phyloP scores from a whole-genome alignment of 1,140 invertebrate genomes.

The Nymphalis io region DNA sequence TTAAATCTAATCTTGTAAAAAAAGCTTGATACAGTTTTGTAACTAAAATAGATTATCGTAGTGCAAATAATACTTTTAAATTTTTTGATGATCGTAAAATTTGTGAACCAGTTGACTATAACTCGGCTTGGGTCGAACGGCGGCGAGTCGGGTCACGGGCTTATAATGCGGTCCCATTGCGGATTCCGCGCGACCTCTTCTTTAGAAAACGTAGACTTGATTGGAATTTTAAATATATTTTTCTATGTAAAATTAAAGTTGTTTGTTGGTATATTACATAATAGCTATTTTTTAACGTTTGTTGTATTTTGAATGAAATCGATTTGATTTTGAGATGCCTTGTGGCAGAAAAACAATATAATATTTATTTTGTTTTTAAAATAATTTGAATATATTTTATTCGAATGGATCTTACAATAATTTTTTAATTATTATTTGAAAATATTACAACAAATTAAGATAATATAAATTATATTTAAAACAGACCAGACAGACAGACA shows the following conservation, averaged over 20 bases:
- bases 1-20: too few relatives aligned
- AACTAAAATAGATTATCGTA: too few relatives aligned
- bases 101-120: background rate
- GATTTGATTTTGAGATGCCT: too few relatives aligned
- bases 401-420: too few relatives aligned
- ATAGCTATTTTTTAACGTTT: background rate
- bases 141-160: slow-evolving; percentile 47
- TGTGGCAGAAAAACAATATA: too few relatives aligned
- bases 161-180: slow-evolving; percentile 58
- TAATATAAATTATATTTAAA: too few relatives aligned
- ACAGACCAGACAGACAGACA: too few relatives aligned
- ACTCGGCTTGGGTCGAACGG: slow-evolving; percentile 27
- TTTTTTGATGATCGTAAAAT: background rate
- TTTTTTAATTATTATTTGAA: too few relatives aligned
- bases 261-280: background rate
- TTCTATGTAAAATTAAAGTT: slow-evolving; percentile 14
- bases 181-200: slow-evolving; percentile 50
- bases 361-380: too few relatives aligned
- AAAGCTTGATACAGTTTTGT: too few relatives aligned
- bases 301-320: background rate
- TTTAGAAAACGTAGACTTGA: slow-evolving; percentile 51
- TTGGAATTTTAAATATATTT: slow-evolving; percentile 50
- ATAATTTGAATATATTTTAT: too few relatives aligned
- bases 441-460: too few relatives aligned
- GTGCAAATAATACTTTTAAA: background rate